phyloP scores from a whole-genome alignment of 2,113 vertebrate genomes.

The Nothocercus julius region DNA sequence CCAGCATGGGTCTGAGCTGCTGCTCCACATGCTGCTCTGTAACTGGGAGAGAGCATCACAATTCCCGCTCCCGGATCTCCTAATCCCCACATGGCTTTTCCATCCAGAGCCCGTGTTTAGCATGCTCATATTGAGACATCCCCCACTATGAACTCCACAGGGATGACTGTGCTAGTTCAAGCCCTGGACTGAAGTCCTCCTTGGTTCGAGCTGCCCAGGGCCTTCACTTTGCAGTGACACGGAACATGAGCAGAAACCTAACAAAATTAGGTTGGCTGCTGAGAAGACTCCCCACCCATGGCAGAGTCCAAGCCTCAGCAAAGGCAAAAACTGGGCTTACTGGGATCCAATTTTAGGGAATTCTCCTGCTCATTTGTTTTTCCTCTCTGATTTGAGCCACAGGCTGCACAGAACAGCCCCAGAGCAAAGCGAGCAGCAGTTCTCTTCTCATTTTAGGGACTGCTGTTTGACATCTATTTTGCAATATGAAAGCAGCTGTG shows the following conservation, averaged over 20 bases:
- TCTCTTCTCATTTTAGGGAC: neutral
- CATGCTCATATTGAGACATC: accelerated
- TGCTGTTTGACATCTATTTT: neutral
- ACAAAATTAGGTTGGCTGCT: neutral
- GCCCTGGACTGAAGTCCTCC: neutral
- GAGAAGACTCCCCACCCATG: neutral
- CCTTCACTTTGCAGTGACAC: neutral
- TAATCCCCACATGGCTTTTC: neutral
- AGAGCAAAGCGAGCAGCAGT: neutral
- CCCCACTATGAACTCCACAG: neutral
- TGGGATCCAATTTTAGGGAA: neutral
- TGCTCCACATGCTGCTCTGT: neutral
- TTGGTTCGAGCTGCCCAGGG: too few species aligned
- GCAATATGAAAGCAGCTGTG: neutral
- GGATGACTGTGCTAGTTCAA: neutral
- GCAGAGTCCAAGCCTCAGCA: neutral
- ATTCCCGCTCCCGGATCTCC: neutral
- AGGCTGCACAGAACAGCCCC: neutral
- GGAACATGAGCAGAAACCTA: neutral
- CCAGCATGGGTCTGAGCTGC: neutral
- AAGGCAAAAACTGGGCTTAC: neutral
- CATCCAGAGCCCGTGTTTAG: neutral
- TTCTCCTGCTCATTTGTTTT: neutral
- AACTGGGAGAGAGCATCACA: too few species aligned
- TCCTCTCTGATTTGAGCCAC: neutral